A percentile compares a stretch with the other conserved stretches of the same genome.
Conservation (phyloP, 2,113 vertebrate genomes). For the Paralichthys olivaceus region DNA sequence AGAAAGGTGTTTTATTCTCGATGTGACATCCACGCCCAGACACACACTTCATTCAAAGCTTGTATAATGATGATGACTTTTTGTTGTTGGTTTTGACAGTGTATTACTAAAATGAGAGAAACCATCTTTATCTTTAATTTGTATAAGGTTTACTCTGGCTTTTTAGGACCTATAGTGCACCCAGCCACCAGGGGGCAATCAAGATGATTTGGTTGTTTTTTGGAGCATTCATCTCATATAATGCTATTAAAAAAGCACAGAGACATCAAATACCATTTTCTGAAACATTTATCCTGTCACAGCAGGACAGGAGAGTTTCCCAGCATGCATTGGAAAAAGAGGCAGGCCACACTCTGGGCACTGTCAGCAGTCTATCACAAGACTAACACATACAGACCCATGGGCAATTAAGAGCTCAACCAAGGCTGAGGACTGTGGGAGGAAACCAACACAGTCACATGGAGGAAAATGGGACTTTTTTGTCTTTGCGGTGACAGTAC, state of each 20-base stretch:
- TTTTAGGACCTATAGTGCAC: neutral
- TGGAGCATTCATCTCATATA: neutral
- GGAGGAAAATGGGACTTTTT: constrained; percentile 3
- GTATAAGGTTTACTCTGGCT: neutral
- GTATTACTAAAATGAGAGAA: neutral
- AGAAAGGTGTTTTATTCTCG: constrained; percentile 26
- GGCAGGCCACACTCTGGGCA: neutral
- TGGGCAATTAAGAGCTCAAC: neutral
- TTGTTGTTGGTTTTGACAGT: neutral
- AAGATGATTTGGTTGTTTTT: neutral
- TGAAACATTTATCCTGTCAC: neutral
- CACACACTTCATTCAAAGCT: constrained; percentile 18
- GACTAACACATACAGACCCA: neutral
- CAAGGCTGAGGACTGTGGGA: neutral
- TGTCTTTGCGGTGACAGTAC: constrained; percentile 11
- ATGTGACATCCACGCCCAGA: constrained; percentile 2
- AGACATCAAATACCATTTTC: constrained; percentile 1
- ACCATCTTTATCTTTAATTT: neutral
- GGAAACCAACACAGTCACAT: neutral
- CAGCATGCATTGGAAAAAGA: neutral
- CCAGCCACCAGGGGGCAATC: neutral
- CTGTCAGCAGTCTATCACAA: neutral
- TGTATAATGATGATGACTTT: constrained; percentile 20
- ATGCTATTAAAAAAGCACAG: neutral
- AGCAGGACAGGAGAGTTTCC: neutral